Evolutionary conservation across 1,140 invertebrate genomes (phyloP).

Genomic region (Trichoplusia ni): DNA sequence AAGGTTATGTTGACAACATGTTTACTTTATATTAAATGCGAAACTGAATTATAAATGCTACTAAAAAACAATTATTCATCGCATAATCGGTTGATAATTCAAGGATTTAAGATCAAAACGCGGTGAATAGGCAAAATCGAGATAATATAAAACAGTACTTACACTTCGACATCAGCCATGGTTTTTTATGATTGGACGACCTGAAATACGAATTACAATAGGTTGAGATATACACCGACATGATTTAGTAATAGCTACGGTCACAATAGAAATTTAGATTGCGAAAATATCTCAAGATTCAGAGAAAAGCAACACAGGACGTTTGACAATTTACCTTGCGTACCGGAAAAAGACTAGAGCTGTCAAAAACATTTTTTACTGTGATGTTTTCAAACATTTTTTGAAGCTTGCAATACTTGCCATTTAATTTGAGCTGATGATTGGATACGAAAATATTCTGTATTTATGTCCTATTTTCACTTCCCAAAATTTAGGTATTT

Average conservation of each 20-base stretch:
- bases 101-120: neutral
- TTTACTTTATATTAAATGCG: slow-evolving; percentile 23
- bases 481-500: no score
- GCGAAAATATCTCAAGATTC: slow-evolving; percentile 64
- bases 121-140: neutral
- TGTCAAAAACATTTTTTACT: slow-evolving; percentile 36
- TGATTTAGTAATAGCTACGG: slow-evolving; percentile 37
- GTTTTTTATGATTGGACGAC: slow-evolving; percentile 58
- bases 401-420: neutral
- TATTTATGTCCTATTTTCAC: no score
- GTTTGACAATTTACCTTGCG: slow-evolving; percentile 79
- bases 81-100: no score
- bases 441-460: no score
- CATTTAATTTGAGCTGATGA: no score
- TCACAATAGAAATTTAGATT: slow-evolving; percentile 54
- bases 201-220: slow-evolving; percentile 71
- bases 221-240: slow-evolving; percentile 47
- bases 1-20: slow-evolving; percentile 72
- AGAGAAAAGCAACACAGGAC: slow-evolving; percentile 53
- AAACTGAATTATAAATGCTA: neutral
- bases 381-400: slow-evolving; percentile 15
- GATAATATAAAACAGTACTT: slow-evolving; percentile 55
- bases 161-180: slow-evolving; percentile 79
- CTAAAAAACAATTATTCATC: no score
- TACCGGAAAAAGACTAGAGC: slow-evolving; percentile 74